These are phyloP conservation scores for Lagocephalus sceleratus DNA, from an alignment of 2,797 vertebrate species.

Conservation along the genomic window DNA sequence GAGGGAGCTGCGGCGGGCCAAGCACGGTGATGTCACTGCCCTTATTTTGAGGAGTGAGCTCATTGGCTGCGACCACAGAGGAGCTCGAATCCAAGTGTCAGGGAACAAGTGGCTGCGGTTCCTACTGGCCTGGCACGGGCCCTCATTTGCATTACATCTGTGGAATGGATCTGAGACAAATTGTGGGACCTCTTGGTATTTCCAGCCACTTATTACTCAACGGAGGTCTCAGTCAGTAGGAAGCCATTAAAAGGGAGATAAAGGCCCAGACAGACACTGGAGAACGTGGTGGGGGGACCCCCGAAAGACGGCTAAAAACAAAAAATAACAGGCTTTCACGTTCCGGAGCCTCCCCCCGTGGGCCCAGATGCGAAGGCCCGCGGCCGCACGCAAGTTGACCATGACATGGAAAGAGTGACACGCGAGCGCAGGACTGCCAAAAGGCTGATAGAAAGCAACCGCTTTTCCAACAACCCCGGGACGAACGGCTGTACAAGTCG, in stretches of 20 bases:
- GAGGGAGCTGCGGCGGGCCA: constrained; percentile 50
- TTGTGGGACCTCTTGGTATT: constrained; percentile 26
- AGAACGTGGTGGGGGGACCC: constrained; percentile 9
- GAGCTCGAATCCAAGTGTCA: constrained; percentile 69
- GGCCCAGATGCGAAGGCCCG: constrained; percentile 28
- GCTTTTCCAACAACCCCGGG: constrained; percentile 41
- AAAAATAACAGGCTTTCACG: constrained; percentile 25
- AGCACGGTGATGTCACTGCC: constrained; percentile 66
- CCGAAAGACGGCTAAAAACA: constrained; percentile 23
- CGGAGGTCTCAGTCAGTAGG: neutral
- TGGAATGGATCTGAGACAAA: constrained; percentile 43
- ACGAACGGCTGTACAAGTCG: constrained; percentile 21
- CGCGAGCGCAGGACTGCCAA: constrained; percentile 54
- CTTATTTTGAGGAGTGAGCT: constrained; percentile 71
- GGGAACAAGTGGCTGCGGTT: constrained; percentile 37
- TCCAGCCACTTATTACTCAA: constrained; percentile 16
- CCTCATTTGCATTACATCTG: constrained; percentile 42
- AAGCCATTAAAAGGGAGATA: constrained; percentile 3
- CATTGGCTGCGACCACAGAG: constrained; percentile 69
- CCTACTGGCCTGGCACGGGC: constrained; percentile 23
- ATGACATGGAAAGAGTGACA: constrained; percentile 76
- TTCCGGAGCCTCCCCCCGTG: constrained; percentile 30
- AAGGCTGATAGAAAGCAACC: constrained; percentile 59
- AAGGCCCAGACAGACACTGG: neutral
- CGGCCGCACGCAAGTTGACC: constrained; percentile 57